A percentile compares a stretch with the other conserved stretches of the same genome.
phyloP scores from a whole-genome alignment of 2,113 vertebrate species.

The Lophochroa leadbeateri region DNA sequence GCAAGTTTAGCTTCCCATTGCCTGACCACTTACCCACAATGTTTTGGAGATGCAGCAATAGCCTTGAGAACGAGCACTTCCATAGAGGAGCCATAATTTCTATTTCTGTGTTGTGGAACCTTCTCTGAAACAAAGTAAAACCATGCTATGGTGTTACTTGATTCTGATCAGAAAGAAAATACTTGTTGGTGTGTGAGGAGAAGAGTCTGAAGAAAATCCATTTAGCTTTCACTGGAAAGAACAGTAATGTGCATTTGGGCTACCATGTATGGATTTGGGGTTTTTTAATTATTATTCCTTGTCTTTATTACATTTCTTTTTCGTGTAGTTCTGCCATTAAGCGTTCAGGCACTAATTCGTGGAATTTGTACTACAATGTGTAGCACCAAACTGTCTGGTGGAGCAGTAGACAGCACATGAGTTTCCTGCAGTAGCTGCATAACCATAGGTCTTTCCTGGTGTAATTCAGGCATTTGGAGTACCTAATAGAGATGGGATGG shows the following conservation, averaged over 20 bases:
- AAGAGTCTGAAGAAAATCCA: background rate
- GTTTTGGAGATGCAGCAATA: background rate
- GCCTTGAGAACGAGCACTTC: background rate
- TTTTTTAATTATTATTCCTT: background rate
- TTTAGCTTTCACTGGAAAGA: background rate
- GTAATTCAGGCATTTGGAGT: background rate
- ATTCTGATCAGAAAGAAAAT: background rate
- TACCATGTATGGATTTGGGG: background rate
- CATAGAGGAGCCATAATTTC: background rate
- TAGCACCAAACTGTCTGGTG: background rate
- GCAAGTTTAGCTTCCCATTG: background rate
- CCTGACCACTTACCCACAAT: background rate
- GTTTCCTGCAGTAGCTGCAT: background rate
- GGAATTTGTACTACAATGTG: background rate
- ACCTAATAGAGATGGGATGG: background rate
- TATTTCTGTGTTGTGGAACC: rapidly evolving
- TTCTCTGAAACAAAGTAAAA: background rate
- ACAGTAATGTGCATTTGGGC: background rate
- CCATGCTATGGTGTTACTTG: background rate
- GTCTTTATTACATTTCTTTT: background rate
- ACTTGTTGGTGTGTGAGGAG: background rate
- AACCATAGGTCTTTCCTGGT: background rate
- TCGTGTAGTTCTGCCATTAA: background rate
- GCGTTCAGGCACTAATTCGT: background rate
- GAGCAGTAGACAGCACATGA: background rate